Evolutionary conservation across 2,113 vertebrate genomes (phyloP).

Genomic region (Pogonocichla stellata): DNA sequence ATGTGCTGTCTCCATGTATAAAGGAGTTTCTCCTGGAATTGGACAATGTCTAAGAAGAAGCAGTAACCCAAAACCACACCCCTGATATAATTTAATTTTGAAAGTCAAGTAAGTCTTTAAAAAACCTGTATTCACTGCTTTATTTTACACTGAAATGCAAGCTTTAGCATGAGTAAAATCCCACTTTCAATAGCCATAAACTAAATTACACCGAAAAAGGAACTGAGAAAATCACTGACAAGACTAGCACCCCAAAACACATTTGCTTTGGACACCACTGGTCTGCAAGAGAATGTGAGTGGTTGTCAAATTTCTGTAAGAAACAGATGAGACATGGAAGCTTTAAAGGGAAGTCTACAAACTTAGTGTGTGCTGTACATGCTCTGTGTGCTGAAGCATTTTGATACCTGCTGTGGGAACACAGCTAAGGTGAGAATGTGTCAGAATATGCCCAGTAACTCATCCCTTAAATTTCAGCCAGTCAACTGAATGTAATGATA

Average conservation of each 20-base stretch:
- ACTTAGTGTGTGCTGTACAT: neutral
- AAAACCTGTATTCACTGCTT: neutral
- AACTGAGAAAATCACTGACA: neutral
- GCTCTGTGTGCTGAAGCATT: neutral
- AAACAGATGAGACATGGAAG: neutral
- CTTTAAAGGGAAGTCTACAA: neutral
- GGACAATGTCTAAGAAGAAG: neutral
- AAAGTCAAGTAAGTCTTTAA: neutral
- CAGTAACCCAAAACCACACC: neutral
- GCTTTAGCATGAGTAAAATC: neutral
- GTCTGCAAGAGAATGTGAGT: neutral
- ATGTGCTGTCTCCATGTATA: neutral
- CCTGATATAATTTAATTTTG: neutral
- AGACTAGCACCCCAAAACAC: neutral
- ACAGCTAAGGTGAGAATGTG: neutral
- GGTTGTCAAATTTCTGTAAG: neutral
- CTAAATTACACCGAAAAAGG: neutral
- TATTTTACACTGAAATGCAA: neutral
- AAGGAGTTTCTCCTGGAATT: neutral
- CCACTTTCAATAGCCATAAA: neutral
- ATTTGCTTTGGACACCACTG: accelerated
- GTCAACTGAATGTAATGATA: neutral
- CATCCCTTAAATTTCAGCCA: neutral
- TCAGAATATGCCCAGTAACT: neutral
- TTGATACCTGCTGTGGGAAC: neutral